Evolutionary conservation across 2,888 invertebrate genomes (phyloP), one percentile per base, ranked within the genome.

Genomic region (Aricia artaxerxes): DNA sequence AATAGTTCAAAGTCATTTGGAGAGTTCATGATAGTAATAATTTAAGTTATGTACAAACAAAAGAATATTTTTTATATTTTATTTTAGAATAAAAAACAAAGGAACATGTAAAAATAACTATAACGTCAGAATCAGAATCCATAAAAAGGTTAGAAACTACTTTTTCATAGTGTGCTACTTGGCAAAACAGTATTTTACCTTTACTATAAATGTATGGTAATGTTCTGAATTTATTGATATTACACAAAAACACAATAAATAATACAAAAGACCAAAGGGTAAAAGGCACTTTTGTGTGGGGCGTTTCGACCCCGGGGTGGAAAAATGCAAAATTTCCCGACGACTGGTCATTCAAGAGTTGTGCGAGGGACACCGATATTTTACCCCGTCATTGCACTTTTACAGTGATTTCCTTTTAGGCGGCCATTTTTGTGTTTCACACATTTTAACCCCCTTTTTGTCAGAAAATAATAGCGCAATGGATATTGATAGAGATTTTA

Each of bases 141-240:
- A 38, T 38, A 38, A 38, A 64, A 13, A 69, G 35, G 69, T 35
- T 69, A 24, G 69, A 69, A 69, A 69, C 69, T 35, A 69, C 35
- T n/a, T 75, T 44, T 73, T 73, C 53, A 31, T 77, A 35, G 9
- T 57, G 38, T 57, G n/a, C 4, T n/a, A 13, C 3, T 78, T 40
- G 40, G 53, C 9, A 38, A 40, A n/a, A 77, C 79, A 78, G 76
- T 78, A 82, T 78, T 79, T 82, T 38, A 78, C 69, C 81, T 83
- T 82, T 82, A 79, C 57, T 77, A 76, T 79, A 86, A 87, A 87
- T 87, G 85, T 85, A 84, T 88, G 87, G 90, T 91, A 93, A 93
- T 93, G 92, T 90, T 89, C 87, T 84, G 84, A 87, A 93, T 92
- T 90, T 92, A 93, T 91, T 89, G 91, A 90, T 89, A 90, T 89